Evolutionary conservation across 2,113 vertebrate genomes (phyloP).

Genomic region (Hydropotes inermis): DNA sequence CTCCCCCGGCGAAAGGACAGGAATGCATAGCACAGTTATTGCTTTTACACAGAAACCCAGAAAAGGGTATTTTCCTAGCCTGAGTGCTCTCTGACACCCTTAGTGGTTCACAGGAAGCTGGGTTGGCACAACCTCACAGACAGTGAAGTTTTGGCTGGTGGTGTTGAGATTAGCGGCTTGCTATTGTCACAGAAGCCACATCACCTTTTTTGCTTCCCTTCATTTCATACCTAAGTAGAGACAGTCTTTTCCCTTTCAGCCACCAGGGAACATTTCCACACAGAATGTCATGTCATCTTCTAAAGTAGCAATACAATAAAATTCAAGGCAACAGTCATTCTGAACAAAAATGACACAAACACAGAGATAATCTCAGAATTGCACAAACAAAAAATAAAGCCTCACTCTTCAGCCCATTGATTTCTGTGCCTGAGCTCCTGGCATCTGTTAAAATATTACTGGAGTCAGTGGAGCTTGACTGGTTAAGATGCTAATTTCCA

Average conservation of each 20-base stretch:
- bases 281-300: not conserved
- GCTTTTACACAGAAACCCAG: not conserved
- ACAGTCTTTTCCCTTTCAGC: not conserved
- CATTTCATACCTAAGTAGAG: not conserved
- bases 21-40: not conserved
- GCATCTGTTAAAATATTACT: not conserved
- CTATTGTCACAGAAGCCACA: not conserved
- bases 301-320: not conserved
- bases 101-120: not conserved
- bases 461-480: not conserved
- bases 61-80: not conserved
- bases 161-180: not conserved
- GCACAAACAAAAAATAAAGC: not conserved
- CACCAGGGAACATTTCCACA: slow-evolving; percentile 1
- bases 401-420: not conserved
- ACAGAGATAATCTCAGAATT: not conserved
- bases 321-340: not conserved
- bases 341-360: not conserved
- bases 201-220: not conserved
- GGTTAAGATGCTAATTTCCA: slow-evolving; percentile 23
- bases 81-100: not conserved
- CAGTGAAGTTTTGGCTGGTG: not conserved
- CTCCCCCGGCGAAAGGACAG: not conserved
- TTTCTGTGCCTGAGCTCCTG: not conserved
- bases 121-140: not conserved